These are phyloP conservation scores for Perithous albicinctus DNA, from an alignment of 2,888 invertebrate genomes.

Conservation along the genomic window DNA sequence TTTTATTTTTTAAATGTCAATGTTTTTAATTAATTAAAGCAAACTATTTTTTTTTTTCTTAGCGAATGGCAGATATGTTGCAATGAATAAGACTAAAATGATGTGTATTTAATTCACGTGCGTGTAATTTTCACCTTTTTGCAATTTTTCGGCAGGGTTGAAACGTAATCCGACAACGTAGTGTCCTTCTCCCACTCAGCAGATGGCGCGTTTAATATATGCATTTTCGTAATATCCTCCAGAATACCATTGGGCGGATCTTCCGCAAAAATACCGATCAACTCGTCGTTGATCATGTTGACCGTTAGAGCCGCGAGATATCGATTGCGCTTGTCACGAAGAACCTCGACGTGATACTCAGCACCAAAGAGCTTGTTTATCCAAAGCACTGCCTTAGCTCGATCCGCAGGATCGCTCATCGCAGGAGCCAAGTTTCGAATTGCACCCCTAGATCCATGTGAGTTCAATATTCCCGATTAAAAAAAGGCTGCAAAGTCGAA, in stretches of 20 bases:
- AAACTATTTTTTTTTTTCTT: too few species aligned
- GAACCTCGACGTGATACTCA: slow-evolving; percentile 84
- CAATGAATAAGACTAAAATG: background rate
- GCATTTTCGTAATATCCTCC: slow-evolving; percentile 79
- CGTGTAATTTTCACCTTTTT: slow-evolving; percentile 68
- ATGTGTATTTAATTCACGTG: background rate
- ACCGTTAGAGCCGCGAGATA: slow-evolving; percentile 84
- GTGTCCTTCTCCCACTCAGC: slow-evolving; percentile 85
- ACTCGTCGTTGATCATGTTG: slow-evolving; percentile 84
- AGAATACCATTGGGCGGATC: slow-evolving; percentile 83
- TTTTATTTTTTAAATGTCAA: too few species aligned
- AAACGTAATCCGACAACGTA: slow-evolving; percentile 84
- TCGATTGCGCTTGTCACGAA: slow-evolving; percentile 85
- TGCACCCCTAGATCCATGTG: slow-evolving; percentile 78
- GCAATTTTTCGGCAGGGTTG: slow-evolving; percentile 80
- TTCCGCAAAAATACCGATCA: slow-evolving; percentile 81
- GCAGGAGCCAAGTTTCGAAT: slow-evolving; percentile 84
- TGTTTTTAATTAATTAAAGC: too few species aligned
- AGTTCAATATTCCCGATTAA: background rate
- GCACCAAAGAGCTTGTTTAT: slow-evolving; percentile 85
- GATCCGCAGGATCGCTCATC: slow-evolving; percentile 81
- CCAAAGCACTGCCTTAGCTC: slow-evolving; percentile 84
- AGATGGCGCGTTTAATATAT: slow-evolving; percentile 75
- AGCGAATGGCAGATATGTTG: background rate
- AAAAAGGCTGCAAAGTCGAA: too few species aligned